Evolutionary conservation across 2,113 vertebrate species (phyloP).

Genomic region (Formicarius rufipectus): DNA sequence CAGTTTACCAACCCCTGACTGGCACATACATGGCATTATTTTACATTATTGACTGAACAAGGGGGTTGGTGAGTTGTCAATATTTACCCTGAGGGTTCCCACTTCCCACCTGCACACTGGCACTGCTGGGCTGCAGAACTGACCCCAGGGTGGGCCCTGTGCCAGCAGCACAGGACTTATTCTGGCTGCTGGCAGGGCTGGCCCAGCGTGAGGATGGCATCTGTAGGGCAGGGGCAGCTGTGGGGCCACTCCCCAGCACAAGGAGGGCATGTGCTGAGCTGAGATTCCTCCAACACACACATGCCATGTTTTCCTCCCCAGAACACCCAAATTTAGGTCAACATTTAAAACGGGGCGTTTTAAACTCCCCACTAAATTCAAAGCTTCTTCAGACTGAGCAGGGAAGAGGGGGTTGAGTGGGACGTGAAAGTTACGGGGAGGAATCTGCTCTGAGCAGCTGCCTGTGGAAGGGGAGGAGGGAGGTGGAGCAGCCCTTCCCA

Average conservation of each 20-base stretch:
- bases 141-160: too few species aligned
- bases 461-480: background rate
- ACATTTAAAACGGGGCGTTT: background rate
- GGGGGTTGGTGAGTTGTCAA: background rate
- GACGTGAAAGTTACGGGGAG: background rate
- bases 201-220: accelerated
- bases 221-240: accelerated
- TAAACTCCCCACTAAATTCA: background rate
- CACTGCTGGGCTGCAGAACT: background rate
- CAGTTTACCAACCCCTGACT: background rate
- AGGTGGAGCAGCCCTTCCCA: background rate
- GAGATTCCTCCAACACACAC: background rate
- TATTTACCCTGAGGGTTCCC: background rate
- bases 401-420: too few species aligned
- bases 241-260: accelerated
- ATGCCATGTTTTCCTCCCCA: accelerated
- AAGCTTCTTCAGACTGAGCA: background rate
- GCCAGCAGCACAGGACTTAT: too few species aligned
- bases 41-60: background rate
- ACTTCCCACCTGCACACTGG: background rate
- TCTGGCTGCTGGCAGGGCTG: too few species aligned
- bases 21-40: background rate
- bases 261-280: background rate
- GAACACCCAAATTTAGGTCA: background rate
- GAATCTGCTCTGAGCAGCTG: accelerated